phyloP scores from a whole-genome alignment of 2,113 vertebrate genomes.

The Onychostruthus taczanowskii region DNA sequence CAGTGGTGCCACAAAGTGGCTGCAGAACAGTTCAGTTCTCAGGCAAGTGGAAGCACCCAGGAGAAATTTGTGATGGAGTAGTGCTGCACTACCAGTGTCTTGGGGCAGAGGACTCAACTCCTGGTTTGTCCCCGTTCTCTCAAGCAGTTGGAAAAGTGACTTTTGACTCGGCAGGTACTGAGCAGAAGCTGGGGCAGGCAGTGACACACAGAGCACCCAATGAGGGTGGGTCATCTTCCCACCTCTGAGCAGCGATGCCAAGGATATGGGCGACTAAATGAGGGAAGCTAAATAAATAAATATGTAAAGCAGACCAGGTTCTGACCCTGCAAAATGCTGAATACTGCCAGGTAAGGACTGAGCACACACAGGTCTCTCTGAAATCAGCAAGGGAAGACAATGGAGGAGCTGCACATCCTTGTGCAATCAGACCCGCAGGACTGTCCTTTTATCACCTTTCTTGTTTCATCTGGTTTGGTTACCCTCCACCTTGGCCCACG shows the following conservation, averaged over 20 bases:
- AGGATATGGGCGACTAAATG: neutral
- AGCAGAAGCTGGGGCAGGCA: neutral
- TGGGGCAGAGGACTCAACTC: neutral
- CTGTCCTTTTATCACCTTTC: neutral
- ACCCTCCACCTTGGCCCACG: neutral
- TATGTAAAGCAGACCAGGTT: neutral
- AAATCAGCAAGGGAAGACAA: neutral
- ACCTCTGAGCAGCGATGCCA: neutral
- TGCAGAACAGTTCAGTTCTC: neutral
- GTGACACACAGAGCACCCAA: fast-evolving
- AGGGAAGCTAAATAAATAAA: neutral
- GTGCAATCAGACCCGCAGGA: fast-evolving
- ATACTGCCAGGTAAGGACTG: neutral
- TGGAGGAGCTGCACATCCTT: neutral
- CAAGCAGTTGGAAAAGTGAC: neutral
- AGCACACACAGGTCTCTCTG: neutral
- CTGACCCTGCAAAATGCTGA: neutral
- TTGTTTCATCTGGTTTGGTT: neutral
- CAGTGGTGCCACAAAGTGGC: neutral
- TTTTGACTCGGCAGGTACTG: neutral
- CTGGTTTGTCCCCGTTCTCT: neutral
- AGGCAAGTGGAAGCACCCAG: neutral
- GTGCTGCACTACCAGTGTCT: neutral
- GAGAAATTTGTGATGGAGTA: neutral
- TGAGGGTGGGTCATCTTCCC: neutral